A percentile compares a stretch with the other conserved stretches of the same genome.
These are phyloP conservation scores for Drosophila tripunctata DNA, from an alignment of 2,888 invertebrate genomes.

Conservation along the genomic window DNA sequence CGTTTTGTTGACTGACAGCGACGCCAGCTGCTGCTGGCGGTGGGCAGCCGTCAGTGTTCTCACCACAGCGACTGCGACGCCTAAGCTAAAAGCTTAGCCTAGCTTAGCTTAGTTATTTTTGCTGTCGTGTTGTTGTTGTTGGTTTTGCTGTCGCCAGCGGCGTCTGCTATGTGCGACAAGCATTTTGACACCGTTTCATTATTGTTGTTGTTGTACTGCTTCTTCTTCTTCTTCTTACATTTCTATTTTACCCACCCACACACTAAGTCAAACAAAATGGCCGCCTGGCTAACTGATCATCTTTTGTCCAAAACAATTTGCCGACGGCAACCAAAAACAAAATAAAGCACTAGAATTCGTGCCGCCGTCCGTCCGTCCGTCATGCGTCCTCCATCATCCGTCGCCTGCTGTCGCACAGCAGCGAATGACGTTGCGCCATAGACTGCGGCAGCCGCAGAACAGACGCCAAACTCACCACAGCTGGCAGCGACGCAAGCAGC, in stretches of 20 bases:
- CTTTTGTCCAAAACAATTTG: conserved; percentile 10
- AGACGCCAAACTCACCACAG: conserved; percentile 61
- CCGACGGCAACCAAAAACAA: conserved; percentile 38
- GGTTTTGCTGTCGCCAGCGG: conserved; percentile 46
- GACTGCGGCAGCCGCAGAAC: conserved; percentile 9
- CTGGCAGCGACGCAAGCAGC: conserved; percentile 53
- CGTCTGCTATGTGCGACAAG: conserved; percentile 67
- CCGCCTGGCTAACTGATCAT: conserved; percentile 45
- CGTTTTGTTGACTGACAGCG: conserved; percentile 22
- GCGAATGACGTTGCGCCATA: conserved; percentile 42
- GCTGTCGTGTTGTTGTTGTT: conserved; percentile 17
- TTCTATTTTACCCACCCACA: conserved; percentile 26
- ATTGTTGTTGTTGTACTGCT: conserved; percentile 25
- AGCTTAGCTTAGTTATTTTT: conserved; percentile 59
- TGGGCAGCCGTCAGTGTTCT: conserved; percentile 36
- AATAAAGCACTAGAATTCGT: conserved; percentile 19
- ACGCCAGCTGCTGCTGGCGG: too few relatives aligned
- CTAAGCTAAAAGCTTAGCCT: conserved; percentile 57
- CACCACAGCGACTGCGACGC: conserved; percentile 39
- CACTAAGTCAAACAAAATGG: conserved; percentile 41
- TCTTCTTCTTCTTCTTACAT: neutral
- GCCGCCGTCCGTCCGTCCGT: conserved; percentile 42
- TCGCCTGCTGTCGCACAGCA: conserved; percentile 46
- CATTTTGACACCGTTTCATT: conserved; percentile 77
- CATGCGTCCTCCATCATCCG: conserved; percentile 45